Percentiles rank a stretch among this genome's conserved stretches.
Evolutionary conservation across 2,888 invertebrate species (phyloP).

Genomic region (Polydrusus cervinus): DNA sequence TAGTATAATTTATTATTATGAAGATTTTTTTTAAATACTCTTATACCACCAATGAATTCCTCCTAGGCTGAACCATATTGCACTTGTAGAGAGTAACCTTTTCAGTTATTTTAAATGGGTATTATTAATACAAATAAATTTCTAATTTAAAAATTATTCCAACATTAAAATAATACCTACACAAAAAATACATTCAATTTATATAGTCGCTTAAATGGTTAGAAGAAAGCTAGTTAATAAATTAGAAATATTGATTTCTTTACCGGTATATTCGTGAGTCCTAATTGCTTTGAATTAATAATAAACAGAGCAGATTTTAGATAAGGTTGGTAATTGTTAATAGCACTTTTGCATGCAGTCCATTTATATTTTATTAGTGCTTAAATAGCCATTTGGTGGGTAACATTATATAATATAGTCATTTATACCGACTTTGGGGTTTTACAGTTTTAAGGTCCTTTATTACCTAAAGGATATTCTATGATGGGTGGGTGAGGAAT

Average conservation of each 20-base stretch:
- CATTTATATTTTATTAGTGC: constrained; percentile 62
- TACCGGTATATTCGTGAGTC: constrained; percentile 67
- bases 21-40: too few species aligned
- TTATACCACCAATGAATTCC: too few species aligned
- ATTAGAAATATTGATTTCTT: constrained; percentile 68
- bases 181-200: constrained; percentile 9
- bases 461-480: neutral
- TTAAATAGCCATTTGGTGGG: constrained; percentile 67
- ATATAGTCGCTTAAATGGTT: neutral
- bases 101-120: too few species aligned
- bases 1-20: too few species aligned
- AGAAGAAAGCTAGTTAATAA: constrained; percentile 64
- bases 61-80: too few species aligned
- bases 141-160: too few species aligned
- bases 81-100: too few species aligned
- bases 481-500: neutral
- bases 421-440: constrained; percentile 31
- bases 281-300: constrained; percentile 72
- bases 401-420: constrained; percentile 64
- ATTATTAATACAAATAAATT: too few species aligned
- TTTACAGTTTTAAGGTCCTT: neutral
- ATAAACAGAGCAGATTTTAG: constrained; percentile 72
- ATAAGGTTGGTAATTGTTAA: constrained; percentile 72
- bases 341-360: constrained; percentile 70
- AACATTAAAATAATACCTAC: neutral